Evolutionary conservation across 1,140 invertebrate genomes (phyloP), one percentile per base, ranked within the genome.

Genomic region (Idris sp.): DNA sequence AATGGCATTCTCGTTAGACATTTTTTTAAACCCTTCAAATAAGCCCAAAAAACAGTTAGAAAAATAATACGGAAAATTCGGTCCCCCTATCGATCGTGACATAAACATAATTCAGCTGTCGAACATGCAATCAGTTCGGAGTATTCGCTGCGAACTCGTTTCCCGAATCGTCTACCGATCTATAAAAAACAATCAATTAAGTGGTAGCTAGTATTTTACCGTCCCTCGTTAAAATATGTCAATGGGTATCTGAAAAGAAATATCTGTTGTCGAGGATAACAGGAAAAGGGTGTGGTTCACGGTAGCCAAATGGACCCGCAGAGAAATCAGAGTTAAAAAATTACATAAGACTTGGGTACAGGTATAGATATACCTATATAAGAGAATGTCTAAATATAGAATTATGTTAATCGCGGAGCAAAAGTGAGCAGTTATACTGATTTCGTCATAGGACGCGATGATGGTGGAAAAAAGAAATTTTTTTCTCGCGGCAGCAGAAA

Each of bases 241-340:
- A 74, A 56, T 56, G 48, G 31, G 16, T 67, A 67, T 74, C 71
- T 56, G 38, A 44, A 51, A 68, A 65, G 61, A 69, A 69, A 69
- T 69, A 68, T 65, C 58, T 69, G 48, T 71, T 54, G 48, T 53
- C 44, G 41, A 44, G 59, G 62, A 65, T 59, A 72, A 67, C 54
- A 72, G 67, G 61, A 76, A 71, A 76, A 71, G 74, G 74, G 65
- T 72, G 74, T 71, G 74, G 74, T 72, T 59, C 41, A 67, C 74
- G 53, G 74, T 76, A 76, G 74, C 74, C 36, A 64, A 75, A 69
- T 69, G 64, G 59, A 54, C 46, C 40, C 46, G 10, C 5, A 31
- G 61, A 65, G 59, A 74, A 59, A 53, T 35, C 33, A 19, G 40
- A 25, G 59, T 41, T 36, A 41, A 44, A 71, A 61, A 62, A 54